Evolutionary conservation across 1,140 invertebrate genomes (phyloP).

Genomic region (Zaprionus capensis): DNA sequence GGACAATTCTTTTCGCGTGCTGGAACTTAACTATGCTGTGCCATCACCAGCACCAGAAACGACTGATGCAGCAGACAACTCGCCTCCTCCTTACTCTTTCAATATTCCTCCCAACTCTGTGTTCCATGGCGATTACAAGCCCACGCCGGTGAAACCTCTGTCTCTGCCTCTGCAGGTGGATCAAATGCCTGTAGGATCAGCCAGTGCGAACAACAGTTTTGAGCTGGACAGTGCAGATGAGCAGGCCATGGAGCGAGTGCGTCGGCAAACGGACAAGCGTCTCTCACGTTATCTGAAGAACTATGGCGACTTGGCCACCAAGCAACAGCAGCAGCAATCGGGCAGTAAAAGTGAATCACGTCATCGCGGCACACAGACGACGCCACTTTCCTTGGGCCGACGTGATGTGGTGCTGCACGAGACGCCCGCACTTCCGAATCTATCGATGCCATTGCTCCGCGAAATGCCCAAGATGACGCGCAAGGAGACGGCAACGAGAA

Average conservation of each 20-base stretch:
- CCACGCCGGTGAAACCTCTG: slow-evolving; percentile 56
- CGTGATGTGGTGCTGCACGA: slow-evolving; percentile 73
- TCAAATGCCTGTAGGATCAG: slow-evolving; percentile 47
- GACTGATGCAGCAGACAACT: slow-evolving; percentile 15
- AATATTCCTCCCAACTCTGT: slow-evolving; percentile 73
- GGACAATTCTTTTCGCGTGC: slow-evolving; percentile 63
- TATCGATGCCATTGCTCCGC: slow-evolving; percentile 78
- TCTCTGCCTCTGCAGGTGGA: slow-evolving; percentile 49
- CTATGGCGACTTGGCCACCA: slow-evolving; percentile 74
- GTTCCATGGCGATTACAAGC: slow-evolving; percentile 67
- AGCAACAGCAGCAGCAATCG: slow-evolving; percentile 30
- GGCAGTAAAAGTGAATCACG: slow-evolving; percentile 70
- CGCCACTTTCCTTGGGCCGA: slow-evolving; percentile 43
- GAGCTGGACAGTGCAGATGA: slow-evolving; percentile 71
- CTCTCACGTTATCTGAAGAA: slow-evolving; percentile 75
- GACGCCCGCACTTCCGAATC: slow-evolving; percentile 57
- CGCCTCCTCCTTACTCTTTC: slow-evolving; percentile 68
- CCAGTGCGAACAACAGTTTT: slow-evolving; percentile 66
- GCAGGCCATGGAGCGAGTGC: slow-evolving; percentile 65
- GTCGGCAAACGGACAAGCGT: slow-evolving; percentile 67
- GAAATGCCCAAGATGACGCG: slow-evolving; percentile 83
- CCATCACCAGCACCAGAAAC: slow-evolving; percentile 36
- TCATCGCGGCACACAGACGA: slow-evolving; percentile 74
- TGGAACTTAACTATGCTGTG: slow-evolving; percentile 67
- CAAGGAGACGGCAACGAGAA: slow-evolving; percentile 46